These are phyloP conservation scores for Sympetrum striolatum DNA, from an alignment of 2,888 invertebrate genomes.

Conservation along the genomic window DNA sequence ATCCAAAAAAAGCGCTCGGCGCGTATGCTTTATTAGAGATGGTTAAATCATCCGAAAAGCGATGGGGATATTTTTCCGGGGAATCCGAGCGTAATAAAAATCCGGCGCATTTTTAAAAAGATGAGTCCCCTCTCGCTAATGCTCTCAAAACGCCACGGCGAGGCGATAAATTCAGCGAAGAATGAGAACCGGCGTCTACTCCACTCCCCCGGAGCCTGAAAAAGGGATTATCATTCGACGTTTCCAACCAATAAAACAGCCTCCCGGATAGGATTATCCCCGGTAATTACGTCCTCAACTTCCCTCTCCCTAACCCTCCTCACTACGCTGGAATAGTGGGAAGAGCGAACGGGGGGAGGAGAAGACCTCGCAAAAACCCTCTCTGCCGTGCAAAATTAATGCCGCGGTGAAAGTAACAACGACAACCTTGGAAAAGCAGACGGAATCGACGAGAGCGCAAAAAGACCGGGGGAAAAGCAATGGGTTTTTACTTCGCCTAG, in stretches of 20 bases:
- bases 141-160: constrained; percentile 1
- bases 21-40: neutral
- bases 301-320: neutral
- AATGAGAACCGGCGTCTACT: neutral
- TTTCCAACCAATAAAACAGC: constrained; percentile 32
- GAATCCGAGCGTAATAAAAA: neutral
- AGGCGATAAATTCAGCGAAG: neutral
- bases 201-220: neutral
- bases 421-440: neutral
- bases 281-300: neutral
- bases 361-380: neutral
- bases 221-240: constrained; percentile 35
- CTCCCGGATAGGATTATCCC: constrained; percentile 31
- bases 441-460: neutral
- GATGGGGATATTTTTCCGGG: neutral
- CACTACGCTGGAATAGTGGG: neutral
- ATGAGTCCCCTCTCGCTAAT: neutral
- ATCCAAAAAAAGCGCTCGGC: neutral
- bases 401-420: neutral
- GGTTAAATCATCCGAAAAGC: neutral
- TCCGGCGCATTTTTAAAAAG: neutral
- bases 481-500: neutral
- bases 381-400: neutral
- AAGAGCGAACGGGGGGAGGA: neutral
- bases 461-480: neutral